Percentiles rank a stretch among this genome's conserved stretches.
Conservation (phyloP, 35 echinoderm and acorn worm species). For the Stichopus chloronotus region DNA sequence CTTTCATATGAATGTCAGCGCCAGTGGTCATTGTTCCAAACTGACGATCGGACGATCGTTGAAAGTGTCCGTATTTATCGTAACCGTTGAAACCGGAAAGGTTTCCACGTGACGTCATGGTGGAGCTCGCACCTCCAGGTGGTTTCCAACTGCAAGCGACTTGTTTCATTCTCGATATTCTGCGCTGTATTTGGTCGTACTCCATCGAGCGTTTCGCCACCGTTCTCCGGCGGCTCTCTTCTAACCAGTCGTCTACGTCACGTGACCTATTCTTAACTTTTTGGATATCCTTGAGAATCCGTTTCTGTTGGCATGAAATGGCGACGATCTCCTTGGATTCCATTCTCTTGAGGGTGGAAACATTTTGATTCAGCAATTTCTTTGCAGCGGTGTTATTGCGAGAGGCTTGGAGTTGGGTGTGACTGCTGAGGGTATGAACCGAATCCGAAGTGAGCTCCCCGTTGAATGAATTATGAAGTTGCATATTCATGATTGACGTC, state of each 20-base stretch:
- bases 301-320: conserved; percentile 31
- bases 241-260: conserved; percentile 38
- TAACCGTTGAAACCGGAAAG: not conserved
- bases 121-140: not conserved
- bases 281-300: conserved; percentile 25
- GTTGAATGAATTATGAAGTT: not conserved
- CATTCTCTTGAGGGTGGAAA: conserved; percentile 20
- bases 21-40: not conserved
- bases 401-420: conserved; percentile 36
- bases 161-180: conserved; percentile 30
- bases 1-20: not conserved
- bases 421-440: not conserved
- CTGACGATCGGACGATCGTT: not conserved
- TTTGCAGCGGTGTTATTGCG: conserved; percentile 41
- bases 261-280: conserved; percentile 38
- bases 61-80: conserved; percentile 18
- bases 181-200: conserved; percentile 32
- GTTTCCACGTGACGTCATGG: not conserved
- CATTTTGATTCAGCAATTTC: conserved; percentile 31
- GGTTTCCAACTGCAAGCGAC: not conserved
- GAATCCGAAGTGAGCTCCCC: conserved; percentile 4
- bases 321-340: conserved; percentile 40
- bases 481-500: conserved; percentile 19
- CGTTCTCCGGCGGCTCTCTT: conserved; percentile 13
- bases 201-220: conserved; percentile 11